phyloP scores from a whole-genome alignment of 2,888 invertebrate species.

The Incurvaria masculella region DNA sequence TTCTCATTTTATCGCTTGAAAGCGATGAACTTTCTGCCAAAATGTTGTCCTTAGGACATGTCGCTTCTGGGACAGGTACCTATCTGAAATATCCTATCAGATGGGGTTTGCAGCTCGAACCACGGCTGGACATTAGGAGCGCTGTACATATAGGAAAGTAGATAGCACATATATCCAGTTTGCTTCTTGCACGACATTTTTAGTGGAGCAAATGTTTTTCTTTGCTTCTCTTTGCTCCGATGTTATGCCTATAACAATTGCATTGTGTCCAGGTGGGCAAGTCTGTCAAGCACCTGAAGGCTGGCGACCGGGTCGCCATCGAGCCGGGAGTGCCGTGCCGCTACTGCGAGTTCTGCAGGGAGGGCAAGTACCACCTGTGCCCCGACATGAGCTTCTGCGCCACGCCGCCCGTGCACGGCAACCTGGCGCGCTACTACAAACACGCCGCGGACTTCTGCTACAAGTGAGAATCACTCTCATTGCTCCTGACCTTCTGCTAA shows the following conservation, averaged over 20 bases:
- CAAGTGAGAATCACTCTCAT: conserved; percentile 65
- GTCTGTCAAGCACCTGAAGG: conserved; percentile 64
- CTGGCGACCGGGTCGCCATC: conserved; percentile 90
- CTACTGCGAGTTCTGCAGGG: conserved; percentile 79
- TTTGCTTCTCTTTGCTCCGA: conserved; percentile 5
- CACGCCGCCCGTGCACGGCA: conserved; percentile 93
- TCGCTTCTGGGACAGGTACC: no score
- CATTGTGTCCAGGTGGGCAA: conserved; percentile 30
- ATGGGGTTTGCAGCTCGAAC: no score
- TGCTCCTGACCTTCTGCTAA: no score
- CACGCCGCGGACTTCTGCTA: conserved; percentile 89
- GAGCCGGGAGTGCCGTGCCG: conserved; percentile 93
- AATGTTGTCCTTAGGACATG: no score
- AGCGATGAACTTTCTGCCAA: no score
- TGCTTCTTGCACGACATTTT: neutral
- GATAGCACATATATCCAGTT: neutral
- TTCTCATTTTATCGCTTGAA: no score
- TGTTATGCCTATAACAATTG: neutral
- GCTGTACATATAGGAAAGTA: neutral
- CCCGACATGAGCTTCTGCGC: conserved; percentile 86
- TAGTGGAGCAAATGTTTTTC: conserved; percentile 8
- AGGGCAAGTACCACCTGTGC: conserved; percentile 89
- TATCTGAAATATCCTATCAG: no score
- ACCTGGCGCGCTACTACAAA: conserved; percentile 79
- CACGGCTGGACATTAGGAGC: no score